Base-by-base conservation (phyloP, 2,888 invertebrate species). In the Neuroscelio doddi region DNA sequence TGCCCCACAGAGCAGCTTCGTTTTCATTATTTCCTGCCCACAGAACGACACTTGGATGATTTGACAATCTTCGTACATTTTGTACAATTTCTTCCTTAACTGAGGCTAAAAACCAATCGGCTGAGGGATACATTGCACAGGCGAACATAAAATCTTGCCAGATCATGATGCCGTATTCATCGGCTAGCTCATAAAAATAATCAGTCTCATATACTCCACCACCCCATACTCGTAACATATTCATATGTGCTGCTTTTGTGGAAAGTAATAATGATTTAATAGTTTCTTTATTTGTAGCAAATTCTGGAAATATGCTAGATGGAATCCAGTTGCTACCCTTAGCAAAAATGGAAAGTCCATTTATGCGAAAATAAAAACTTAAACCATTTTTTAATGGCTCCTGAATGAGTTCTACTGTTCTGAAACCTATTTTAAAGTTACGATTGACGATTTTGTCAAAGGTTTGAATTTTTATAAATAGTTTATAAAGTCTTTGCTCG, bases 131-230 rank as follows among this genome's bases (percentile, higher is more conserved):
- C 92, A 98, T 93, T 14, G 93, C 90, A 80, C 96, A 97, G 0
- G 97, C 98, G 82, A 97, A 99, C 91, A 97, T 94, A 80, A 98
- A 91, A 84, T 99, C 98, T 84, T 99, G 98, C 98, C 98, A 99
- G 52, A 99, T 91, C 76, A 98, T 87, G 41, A 98, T 92, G 0
- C 98, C 98, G 45, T 93, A 86, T 78, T 92, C 88, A 80, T 98
- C 97, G 52, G 96, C 95, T 27, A 91, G 82, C 66, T 91, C 87
- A 82, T 98, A 99, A 84, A 98, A 97, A 56, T 89, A 88, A 71
- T 97, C 94, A 0, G 92, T 91, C 80, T 98, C 98, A 78, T 98
- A 99, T 0, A 95, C 86, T 0, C 97, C 98, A n/a, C 98, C 98
- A 17, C 98, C 98, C 98, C 98, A 99, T 1, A 98, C 94, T n/a